Base-by-base conservation (phyloP, 2,888 invertebrate genomes). In the Heliconius sara region DNA sequence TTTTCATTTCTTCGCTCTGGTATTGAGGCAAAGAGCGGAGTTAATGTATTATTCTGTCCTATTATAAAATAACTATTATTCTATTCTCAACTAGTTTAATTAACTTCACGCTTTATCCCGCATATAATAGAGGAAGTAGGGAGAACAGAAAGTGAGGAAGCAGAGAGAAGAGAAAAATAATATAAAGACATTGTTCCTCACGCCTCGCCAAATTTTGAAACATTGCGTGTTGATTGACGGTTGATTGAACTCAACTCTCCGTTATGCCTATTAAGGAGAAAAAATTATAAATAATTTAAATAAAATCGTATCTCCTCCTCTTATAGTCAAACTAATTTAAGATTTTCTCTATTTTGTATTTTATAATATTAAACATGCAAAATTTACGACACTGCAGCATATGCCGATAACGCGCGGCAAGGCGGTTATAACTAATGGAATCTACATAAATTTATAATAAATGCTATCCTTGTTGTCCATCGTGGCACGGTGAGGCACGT, bases 391-490 rank as follows among this genome's bases (percentile, higher is more conserved):
- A 60, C 19, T 39, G 73, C 60, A 73, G 60, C 73, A 73, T 25
- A 73, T 73, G 73, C 34, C 60, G 73, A 60, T 73, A 73, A 73
- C 73, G 73, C 34, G 57, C 73, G 22, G 73, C 73, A 73, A 73
- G 73, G 73, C 73, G 39, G 34, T 57, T 52, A 52, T 57, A 73
- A 73, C 72, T 73, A 72, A 73, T 73, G 72, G 72, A 57, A 57
- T 73, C 68, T 70, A 70, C 70, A 70, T 70, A 70, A 47, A 70
- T 70, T 70, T 70, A 70, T 47, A 70, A 70, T 70, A 70, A 60
- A 39, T 73, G 30, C 57, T 57, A 73, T 60, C 73, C 57, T 57
- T 60, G n/a, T 60, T 34, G 25, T 43, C 68, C 22, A 52, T 68
- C 43, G 43, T 19, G 9, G 70, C 4, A 5, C 63, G 25, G 63